A percentile compares a stretch with the other conserved stretches of the same genome.
Conservation (phyloP, 2,888 invertebrate genomes). For the Sericinus montela region DNA sequence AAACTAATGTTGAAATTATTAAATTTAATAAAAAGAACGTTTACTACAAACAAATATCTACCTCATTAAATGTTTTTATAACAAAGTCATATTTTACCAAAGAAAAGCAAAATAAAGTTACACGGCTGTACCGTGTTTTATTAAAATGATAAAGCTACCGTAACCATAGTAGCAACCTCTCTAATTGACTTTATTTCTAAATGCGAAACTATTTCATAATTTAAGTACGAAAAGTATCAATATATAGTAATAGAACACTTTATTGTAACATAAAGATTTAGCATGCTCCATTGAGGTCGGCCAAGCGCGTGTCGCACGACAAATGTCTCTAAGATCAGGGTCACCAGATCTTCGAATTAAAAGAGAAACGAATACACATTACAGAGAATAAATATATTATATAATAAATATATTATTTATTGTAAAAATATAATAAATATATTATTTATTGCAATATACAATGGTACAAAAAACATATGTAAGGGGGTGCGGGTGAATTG, state of each 20-base stretch:
- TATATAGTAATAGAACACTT: slow-evolving; percentile 17
- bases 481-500: no score
- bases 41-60: neutral
- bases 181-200: slow-evolving; percentile 16
- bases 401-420: no score
- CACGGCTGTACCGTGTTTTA: slow-evolving; percentile 7
- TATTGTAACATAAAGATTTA: slow-evolving; percentile 18
- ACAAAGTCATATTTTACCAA: neutral
- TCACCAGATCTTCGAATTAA: neutral
- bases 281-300: slow-evolving; percentile 15
- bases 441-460: no score
- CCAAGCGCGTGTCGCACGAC: slow-evolving; percentile 14
- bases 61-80: neutral
- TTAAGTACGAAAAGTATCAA: slow-evolving; percentile 15
- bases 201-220: slow-evolving; percentile 16
- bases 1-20: no score
- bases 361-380: no score
- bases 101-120: neutral
- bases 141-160: slow-evolving; percentile 8
- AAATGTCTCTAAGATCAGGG: slow-evolving; percentile 4
- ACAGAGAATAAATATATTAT: no score
- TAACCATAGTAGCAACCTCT: slow-evolving; percentile 12
- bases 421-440: no score
- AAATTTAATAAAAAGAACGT: no score
- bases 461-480: no score